phyloP scores from a whole-genome alignment of 2,888 invertebrate genomes.

The Tanypteryx hageni region DNA sequence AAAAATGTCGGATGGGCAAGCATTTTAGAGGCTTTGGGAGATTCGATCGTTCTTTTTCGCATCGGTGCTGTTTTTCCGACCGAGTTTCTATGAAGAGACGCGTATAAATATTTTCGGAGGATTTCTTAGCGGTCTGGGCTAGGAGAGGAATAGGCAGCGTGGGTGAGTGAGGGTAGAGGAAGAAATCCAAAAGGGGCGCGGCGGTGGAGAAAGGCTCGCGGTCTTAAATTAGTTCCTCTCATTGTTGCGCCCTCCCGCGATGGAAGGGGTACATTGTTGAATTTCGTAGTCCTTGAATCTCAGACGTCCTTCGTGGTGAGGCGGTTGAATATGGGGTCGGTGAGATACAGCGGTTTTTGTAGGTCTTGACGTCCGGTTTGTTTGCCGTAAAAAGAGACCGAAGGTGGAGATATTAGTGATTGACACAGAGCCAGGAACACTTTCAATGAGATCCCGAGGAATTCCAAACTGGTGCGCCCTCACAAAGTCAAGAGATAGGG shows the following conservation, averaged over 20 bases:
- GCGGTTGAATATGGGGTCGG: constrained; percentile 34
- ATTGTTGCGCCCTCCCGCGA: neutral
- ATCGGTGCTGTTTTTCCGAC: no score
- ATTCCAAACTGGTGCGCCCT: no score
- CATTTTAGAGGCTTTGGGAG: no score
- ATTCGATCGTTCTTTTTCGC: no score
- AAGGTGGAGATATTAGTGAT: neutral
- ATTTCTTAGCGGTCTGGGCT: no score
- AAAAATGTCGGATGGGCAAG: no score
- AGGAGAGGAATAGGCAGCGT: neutral
- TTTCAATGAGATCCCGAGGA: no score
- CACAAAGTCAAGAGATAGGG: no score
- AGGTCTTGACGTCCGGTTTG: constrained; percentile 29
- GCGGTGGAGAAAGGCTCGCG: neutral
- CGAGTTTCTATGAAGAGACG: no score
- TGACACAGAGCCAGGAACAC: no score
- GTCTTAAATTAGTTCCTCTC: neutral
- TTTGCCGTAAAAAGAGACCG: neutral
- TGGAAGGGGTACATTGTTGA: constrained; percentile 7
- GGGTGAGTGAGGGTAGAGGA: neutral
- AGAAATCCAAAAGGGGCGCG: neutral
- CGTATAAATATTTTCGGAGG: no score
- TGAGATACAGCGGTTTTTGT: constrained; percentile 37
- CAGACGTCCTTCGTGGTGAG: constrained; percentile 55
- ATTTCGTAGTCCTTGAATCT: constrained; percentile 42